Evolutionary conservation across 2,888 invertebrate genomes (phyloP).

Genomic region (Phortica okadai): DNA sequence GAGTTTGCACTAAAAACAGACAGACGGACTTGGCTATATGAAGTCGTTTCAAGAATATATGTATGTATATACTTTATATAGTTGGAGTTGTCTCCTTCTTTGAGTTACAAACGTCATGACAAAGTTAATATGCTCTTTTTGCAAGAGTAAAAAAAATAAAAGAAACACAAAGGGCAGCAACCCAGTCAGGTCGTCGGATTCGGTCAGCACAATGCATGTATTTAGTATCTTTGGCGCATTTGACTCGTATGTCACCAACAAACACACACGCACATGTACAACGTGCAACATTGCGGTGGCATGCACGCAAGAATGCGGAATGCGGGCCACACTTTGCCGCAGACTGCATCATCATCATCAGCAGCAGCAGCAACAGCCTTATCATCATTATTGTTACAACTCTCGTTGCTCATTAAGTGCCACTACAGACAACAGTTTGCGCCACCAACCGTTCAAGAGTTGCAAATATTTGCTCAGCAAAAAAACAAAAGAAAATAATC

Average conservation of each 20-base stretch:
- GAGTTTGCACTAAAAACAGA: too few relatives aligned
- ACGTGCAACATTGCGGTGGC: neutral
- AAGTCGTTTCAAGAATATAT: too few relatives aligned
- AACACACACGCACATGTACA: neutral
- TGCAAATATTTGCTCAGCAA: neutral
- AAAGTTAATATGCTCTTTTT: too few relatives aligned
- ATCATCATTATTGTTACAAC: neutral
- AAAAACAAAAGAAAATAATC: conserved; percentile 1
- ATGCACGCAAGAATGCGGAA: conserved; percentile 25
- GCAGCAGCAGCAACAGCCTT: neutral
- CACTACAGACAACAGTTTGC: conserved; percentile 16
- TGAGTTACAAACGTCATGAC: too few relatives aligned
- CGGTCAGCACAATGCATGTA: neutral
- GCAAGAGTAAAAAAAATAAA: too few relatives aligned
- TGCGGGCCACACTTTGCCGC: conserved; percentile 16
- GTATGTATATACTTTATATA: too few relatives aligned
- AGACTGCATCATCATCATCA: neutral
- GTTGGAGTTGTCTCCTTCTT: too few relatives aligned
- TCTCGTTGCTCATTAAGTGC: conserved; percentile 25
- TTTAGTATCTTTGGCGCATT: neutral
- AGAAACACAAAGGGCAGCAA: conserved; percentile 3
- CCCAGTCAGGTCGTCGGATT: neutral
- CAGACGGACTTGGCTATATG: too few relatives aligned
- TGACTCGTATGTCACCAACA: neutral
- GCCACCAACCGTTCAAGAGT: neutral